phyloP scores from a whole-genome alignment of 2,113 vertebrate species.

The Stegostoma tigrinum region DNA sequence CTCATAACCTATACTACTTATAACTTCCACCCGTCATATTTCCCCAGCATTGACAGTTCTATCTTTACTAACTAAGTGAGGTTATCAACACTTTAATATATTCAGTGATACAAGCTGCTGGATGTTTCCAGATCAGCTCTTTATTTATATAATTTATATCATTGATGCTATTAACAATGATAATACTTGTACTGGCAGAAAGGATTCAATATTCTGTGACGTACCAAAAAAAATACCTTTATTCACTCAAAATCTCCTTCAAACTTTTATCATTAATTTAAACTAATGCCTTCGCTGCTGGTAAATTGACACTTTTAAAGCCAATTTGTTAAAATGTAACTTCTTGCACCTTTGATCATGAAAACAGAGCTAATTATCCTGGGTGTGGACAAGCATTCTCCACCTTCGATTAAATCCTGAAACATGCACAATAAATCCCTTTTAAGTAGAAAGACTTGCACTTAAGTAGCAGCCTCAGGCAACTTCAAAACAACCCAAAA shows the following conservation, averaged over 20 bases:
- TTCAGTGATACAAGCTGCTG: not conserved
- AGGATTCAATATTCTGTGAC: not conserved
- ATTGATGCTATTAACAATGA: not conserved
- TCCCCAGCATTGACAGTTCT: not conserved
- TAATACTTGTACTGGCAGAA: not conserved
- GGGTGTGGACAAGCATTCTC: too few relatives aligned
- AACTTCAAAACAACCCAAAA: too few relatives aligned
- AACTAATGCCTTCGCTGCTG: not conserved
- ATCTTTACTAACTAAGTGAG: slow-evolving; percentile 9
- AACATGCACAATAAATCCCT: not conserved
- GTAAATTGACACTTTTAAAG: not conserved
- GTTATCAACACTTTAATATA: not conserved
- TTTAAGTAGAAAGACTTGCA: not conserved
- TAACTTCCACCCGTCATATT: not conserved
- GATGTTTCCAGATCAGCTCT: not conserved
- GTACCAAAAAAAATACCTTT: not conserved
- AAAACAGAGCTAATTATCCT: not conserved
- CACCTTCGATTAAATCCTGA: not conserved
- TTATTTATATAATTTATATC: not conserved
- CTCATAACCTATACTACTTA: not conserved
- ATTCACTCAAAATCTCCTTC: not conserved
- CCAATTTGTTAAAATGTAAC: not conserved
- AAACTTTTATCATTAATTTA: not conserved
- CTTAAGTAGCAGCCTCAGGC: too few relatives aligned
- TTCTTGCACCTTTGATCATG: not conserved